These are phyloP conservation scores for Ctenopoma multispine DNA, from an alignment of 2,797 vertebrate genomes.

Conservation along the genomic window DNA sequence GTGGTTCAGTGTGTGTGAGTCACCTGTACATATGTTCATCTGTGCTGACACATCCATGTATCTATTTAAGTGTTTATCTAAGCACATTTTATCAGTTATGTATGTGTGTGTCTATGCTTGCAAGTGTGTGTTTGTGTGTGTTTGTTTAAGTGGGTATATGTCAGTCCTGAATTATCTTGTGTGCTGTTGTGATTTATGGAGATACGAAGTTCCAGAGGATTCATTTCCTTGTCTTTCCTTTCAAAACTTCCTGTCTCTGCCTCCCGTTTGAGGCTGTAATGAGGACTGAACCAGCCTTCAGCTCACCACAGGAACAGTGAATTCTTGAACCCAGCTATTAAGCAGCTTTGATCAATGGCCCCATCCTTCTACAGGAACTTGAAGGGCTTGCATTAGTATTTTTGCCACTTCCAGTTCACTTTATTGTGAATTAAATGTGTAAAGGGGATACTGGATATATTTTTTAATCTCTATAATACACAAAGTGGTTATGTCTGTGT, in stretches of 20 bases:
- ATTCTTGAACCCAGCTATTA: conserved; percentile 61
- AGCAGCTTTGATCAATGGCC: conserved; percentile 52
- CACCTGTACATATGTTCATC: background rate
- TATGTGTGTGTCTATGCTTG: too few relatives aligned
- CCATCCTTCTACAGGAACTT: background rate
- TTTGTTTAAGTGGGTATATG: background rate
- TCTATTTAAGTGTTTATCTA: background rate
- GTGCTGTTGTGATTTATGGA: conserved; percentile 43
- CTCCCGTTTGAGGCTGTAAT: conserved; percentile 54
- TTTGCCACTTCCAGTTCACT: conserved; percentile 4
- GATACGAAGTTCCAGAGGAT: conserved; percentile 37
- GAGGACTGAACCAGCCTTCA: conserved; percentile 47
- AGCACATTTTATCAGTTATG: background rate
- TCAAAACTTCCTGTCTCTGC: conserved; percentile 44
- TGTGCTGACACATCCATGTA: background rate
- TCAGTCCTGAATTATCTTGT: conserved; percentile 2
- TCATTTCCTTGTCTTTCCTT: conserved; percentile 50
- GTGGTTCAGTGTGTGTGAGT: background rate
- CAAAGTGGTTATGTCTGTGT: background rate
- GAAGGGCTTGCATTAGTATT: conserved; percentile 5
- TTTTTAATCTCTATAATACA: background rate
- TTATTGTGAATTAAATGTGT: background rate
- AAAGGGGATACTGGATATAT: background rate
- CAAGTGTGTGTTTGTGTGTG: background rate
- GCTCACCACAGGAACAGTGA: conserved; percentile 36